Base-by-base conservation (phyloP, 2,113 vertebrate genomes). In the Corythornis cristatus region DNA sequence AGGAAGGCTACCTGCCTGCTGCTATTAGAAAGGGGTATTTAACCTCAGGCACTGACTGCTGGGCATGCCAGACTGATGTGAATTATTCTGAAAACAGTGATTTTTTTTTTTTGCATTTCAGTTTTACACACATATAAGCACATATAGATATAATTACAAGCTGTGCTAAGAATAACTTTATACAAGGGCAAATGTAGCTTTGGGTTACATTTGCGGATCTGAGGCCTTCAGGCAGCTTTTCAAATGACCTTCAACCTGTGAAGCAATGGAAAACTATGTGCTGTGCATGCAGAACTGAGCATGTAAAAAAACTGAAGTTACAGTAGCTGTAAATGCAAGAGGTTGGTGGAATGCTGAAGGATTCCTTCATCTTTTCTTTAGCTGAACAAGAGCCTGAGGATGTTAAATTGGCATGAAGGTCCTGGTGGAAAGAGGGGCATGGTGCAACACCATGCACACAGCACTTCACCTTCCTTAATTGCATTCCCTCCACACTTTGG, bases 401-500 rank as follows among this genome's bases (percentile, higher is more conserved):
- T 16, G 25, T 51, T 46, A 56, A 60, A 8, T 64, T 72, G 23
- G 8, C 20, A n/a, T 12, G 42, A 70, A 79, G 37, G 35, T 72
- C 40, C 31, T 75, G 43, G 31, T 3, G 3, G 75, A 67, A 37
- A 71, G 26, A 78, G 31, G 2, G 5, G 9, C 11, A 48, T 8
- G 8, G 57, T 46, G 51, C 6, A 73, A 28, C 12, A 13, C 40
- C 21, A 37, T 2, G 2, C 17, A 35, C 23, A 18, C 6, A 50
- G 19, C 33, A 19, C 13, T 70, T 84, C n/a, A 37, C 11, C 31
- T 78, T 9, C 33, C 8, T 26, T 86, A 54, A 68, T 18, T 67
- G n/a, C 15, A 33, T 56, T 77, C 46, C 21, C 7, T 57, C 72
- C 66, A 61, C 13, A 3, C 17, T 53, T 83, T 0, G 0, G 7